phyloP scores from a whole-genome alignment of 2,888 invertebrate species.

The Coenonympha glycerion region DNA sequence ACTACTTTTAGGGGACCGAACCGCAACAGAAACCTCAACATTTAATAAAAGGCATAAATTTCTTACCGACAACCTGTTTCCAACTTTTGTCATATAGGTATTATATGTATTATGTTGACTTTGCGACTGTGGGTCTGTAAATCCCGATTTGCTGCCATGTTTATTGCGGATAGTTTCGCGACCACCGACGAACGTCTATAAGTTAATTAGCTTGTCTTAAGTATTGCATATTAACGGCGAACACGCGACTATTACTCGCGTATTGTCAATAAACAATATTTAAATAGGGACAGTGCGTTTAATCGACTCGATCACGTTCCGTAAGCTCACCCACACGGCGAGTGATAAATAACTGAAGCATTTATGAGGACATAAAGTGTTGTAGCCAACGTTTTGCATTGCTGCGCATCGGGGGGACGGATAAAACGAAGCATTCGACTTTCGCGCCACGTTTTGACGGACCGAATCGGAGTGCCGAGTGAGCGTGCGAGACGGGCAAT shows the following conservation, averaged over 20 bases:
- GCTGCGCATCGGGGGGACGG: conserved; percentile 37
- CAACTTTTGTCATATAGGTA: too few species aligned
- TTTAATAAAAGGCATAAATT: too few species aligned
- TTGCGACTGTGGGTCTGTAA: background rate
- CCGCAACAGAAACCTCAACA: too few species aligned
- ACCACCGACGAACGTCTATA: background rate
- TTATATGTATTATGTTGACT: too few species aligned
- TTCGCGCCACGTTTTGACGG: conserved; percentile 49
- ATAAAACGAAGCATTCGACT: conserved; percentile 52
- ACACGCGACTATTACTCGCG: background rate
- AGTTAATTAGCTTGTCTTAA: conserved; percentile 12
- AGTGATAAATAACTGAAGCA: conserved; percentile 44
- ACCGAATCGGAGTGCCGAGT: conserved; percentile 43
- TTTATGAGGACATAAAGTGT: conserved; percentile 44
- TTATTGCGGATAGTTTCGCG: background rate
- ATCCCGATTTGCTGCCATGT: background rate
- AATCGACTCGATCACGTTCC: conserved; percentile 11
- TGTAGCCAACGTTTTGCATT: conserved; percentile 42
- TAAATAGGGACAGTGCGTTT: conserved; percentile 14
- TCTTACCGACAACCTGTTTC: too few species aligned
- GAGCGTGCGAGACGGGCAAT: conserved; percentile 32
- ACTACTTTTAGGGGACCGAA: too few species aligned
- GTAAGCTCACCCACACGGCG: conserved; percentile 21
- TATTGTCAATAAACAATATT: conserved; percentile 12
- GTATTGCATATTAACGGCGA: conserved; percentile 6